phyloP scores from a whole-genome alignment of 2,797 vertebrate genomes.

The Sebastes flavidus region DNA sequence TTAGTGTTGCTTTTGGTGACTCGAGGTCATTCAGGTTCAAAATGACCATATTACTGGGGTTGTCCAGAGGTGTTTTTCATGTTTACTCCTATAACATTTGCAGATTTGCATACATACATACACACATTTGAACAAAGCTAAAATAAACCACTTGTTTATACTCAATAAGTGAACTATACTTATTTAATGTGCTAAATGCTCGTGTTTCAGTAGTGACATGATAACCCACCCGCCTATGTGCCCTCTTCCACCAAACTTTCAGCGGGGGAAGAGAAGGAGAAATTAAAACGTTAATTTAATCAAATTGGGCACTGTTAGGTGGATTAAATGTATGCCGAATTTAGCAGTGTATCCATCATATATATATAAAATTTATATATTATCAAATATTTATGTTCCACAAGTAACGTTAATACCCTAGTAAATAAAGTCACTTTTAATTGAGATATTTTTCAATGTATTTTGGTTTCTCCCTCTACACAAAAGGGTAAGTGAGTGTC shows the following conservation, averaged over 20 bases:
- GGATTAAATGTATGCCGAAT: too few relatives aligned
- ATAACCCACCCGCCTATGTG: not conserved
- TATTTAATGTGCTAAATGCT: too few relatives aligned
- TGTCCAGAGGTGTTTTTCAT: not conserved
- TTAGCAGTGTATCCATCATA: rapidly evolving
- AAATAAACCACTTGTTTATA: not conserved
- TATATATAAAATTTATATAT: not conserved
- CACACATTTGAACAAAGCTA: not conserved
- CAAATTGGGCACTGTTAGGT: too few relatives aligned
- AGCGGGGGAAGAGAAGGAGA: too few relatives aligned
- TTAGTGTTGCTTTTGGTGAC: not conserved
- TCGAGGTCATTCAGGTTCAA: not conserved
- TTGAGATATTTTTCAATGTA: not conserved
- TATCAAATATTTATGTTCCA: not conserved
- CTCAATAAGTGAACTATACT: not conserved
- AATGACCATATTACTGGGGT: not conserved
- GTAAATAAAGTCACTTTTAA: not conserved
- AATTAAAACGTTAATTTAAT: too few relatives aligned
- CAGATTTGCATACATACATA: not conserved
- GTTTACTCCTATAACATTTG: not conserved
- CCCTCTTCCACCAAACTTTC: too few relatives aligned
- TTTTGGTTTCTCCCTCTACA: not conserved
- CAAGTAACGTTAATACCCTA: not conserved
- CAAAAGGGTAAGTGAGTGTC: too few relatives aligned
- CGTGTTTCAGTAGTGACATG: not conserved